Percentiles rank a stretch among this genome's conserved stretches.
These are phyloP conservation scores for Spilosoma lubricipeda DNA, from an alignment of 2,888 invertebrate genomes.

Conservation along the genomic window DNA sequence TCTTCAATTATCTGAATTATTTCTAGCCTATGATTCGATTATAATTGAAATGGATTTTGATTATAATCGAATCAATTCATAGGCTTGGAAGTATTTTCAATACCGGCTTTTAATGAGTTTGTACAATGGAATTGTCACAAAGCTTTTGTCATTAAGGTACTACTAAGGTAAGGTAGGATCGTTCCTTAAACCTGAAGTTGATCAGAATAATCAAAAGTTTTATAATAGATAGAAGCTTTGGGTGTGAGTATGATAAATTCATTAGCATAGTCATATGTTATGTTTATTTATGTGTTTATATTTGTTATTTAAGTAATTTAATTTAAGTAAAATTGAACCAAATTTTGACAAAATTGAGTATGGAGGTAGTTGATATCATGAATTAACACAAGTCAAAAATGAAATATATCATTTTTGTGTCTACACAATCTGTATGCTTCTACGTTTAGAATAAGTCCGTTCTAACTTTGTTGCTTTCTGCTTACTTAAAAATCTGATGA, in stretches of 20 bases:
- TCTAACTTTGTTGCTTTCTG: no score
- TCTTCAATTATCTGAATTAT: neutral
- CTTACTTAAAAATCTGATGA: no score
- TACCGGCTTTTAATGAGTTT: slow-evolving; percentile 7
- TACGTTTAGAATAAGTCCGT: no score
- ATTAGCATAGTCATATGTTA: no score
- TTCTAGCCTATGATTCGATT: neutral
- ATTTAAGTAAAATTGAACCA: no score
- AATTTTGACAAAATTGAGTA: no score
- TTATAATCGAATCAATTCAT: neutral
- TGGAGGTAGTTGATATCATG: no score
- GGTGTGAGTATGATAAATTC: neutral
- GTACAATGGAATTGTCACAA: neutral
- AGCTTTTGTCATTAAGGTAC: neutral
- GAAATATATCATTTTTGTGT: no score
- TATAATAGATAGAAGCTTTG: neutral
- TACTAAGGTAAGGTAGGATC: neutral
- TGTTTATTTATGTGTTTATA: no score
- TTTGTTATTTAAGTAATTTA: no score
- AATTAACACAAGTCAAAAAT: no score
- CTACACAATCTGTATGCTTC: no score
- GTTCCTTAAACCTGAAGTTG: neutral
- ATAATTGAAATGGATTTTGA: neutral
- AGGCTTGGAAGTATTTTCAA: slow-evolving; percentile 1
- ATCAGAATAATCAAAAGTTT: neutral